Evolutionary conservation across 2,888 invertebrate genomes (phyloP).

Genomic region (Cephus sareptanus): DNA sequence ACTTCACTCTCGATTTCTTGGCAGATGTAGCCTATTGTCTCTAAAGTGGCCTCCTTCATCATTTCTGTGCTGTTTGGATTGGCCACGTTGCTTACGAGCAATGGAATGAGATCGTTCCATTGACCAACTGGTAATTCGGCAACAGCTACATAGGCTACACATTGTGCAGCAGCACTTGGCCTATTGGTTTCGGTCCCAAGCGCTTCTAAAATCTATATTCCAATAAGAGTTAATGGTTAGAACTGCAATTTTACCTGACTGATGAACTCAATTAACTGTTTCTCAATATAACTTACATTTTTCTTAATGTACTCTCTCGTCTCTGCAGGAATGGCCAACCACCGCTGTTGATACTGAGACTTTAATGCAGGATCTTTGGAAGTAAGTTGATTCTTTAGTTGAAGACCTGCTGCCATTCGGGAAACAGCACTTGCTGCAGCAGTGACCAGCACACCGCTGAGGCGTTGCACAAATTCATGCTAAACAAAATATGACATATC

Average conservation of each 20-base stretch:
- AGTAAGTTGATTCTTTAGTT: conserved; percentile 96
- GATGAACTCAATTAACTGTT: too few species aligned
- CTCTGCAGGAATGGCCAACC: conserved; percentile 91
- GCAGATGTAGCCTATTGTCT: conserved; percentile 98
- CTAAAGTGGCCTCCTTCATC: conserved; percentile 95
- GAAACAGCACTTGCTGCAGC: conserved; percentile 92
- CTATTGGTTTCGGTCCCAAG: conserved; percentile 95
- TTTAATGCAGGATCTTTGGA: conserved; percentile 91
- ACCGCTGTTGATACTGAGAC: conserved; percentile 88
- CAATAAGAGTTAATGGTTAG: too few species aligned
- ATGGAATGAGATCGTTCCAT: conserved; percentile 91
- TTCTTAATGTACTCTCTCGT: conserved; percentile 90
- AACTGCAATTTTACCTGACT: too few species aligned
- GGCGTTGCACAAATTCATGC: conserved; percentile 91
- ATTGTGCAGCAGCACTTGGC: conserved; percentile 98
- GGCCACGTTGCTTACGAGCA: conserved; percentile 92
- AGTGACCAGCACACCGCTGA: conserved; percentile 92
- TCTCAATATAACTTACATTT: conserved; percentile 77
- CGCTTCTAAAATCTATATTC: conserved; percentile 84
- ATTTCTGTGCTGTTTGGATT: conserved; percentile 88
- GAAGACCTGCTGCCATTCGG: conserved; percentile 97
- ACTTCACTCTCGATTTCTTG: conserved; percentile 97
- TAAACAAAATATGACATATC: conserved; percentile 47
- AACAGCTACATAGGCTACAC: conserved; percentile 98
- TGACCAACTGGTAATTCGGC: conserved; percentile 92